These are phyloP conservation scores for Agrotis exclamationis DNA, from an alignment of 2,888 invertebrate genomes.

Conservation along the genomic window DNA sequence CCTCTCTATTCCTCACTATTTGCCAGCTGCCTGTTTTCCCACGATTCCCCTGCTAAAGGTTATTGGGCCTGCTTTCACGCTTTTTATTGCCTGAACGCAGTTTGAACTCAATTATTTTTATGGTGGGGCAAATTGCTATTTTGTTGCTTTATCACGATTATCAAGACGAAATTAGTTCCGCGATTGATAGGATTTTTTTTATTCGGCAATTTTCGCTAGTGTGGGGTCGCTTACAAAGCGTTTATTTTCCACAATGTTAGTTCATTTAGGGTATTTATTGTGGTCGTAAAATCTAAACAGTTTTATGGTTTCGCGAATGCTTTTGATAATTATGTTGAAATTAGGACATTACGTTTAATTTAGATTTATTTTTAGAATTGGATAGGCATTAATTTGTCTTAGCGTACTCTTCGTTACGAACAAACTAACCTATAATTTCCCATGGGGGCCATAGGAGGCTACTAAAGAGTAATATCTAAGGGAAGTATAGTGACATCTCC, in stretches of 20 bases:
- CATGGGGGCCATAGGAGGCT: slow-evolving; percentile 34
- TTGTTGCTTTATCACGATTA: slow-evolving; percentile 91
- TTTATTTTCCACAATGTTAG: slow-evolving; percentile 52
- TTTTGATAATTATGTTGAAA: slow-evolving; percentile 29
- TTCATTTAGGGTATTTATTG: slow-evolving; percentile 50
- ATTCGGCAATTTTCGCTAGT: slow-evolving; percentile 71
- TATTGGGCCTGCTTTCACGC: slow-evolving; percentile 90
- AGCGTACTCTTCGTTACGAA: slow-evolving; percentile 27
- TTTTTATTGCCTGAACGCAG: slow-evolving; percentile 90
- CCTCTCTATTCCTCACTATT: slow-evolving; percentile 86
- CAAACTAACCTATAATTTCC: slow-evolving; percentile 54
- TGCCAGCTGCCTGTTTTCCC: slow-evolving; percentile 86
- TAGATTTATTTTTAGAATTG: slow-evolving; percentile 39
- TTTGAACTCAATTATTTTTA: slow-evolving; percentile 91
- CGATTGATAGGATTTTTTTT: slow-evolving; percentile 83
- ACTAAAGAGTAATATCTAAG: slow-evolving; percentile 47
- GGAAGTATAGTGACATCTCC: slow-evolving; percentile 8
- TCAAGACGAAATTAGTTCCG: slow-evolving; percentile 88
- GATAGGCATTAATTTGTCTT: slow-evolving; percentile 25
- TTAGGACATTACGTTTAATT: slow-evolving; percentile 23
- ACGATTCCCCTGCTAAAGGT: slow-evolving; percentile 87
- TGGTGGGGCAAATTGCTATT: slow-evolving; percentile 90
- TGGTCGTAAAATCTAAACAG: slow-evolving; percentile 36
- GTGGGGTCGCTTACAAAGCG: slow-evolving; percentile 48
- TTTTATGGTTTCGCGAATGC: slow-evolving; percentile 18